These are phyloP conservation scores for Amphipoea lucens DNA, from an alignment of 2,888 invertebrate species.

Conservation along the genomic window DNA sequence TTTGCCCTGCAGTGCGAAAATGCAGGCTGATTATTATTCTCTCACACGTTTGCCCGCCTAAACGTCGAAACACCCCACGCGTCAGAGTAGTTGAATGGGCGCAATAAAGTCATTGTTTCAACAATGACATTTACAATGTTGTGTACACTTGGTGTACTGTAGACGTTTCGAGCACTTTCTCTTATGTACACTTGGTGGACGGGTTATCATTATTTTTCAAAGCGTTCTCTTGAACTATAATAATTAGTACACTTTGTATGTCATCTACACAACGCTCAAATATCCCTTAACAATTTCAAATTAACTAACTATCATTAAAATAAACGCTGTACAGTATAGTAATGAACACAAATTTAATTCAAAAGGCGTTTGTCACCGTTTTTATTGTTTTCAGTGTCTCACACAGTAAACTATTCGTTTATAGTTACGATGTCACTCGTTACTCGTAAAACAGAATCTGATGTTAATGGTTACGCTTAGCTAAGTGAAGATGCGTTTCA, in stretches of 20 bases:
- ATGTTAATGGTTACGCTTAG: conserved; percentile 55
- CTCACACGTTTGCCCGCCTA: too few relatives aligned
- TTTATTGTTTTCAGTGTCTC: conserved; percentile 46
- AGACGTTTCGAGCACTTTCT: too few relatives aligned
- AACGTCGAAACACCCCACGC: too few relatives aligned
- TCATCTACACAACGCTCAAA: neutral
- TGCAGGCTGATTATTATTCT: too few relatives aligned
- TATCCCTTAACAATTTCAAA: neutral
- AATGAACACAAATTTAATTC: conserved; percentile 45
- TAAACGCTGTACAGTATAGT: conserved; percentile 11
- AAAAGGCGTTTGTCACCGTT: conserved; percentile 42
- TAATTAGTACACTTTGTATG: conserved; percentile 8
- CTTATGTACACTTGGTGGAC: too few relatives aligned
- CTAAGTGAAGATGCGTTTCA: conserved; percentile 57
- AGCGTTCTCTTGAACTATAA: neutral
- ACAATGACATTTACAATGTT: too few relatives aligned
- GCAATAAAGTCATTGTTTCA: too few relatives aligned
- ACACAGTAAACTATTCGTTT: conserved; percentile 54
- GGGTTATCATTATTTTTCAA: too few relatives aligned
- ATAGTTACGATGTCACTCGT: conserved; percentile 50
- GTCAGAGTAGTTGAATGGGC: too few relatives aligned
- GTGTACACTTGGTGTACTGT: too few relatives aligned
- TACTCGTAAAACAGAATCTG: conserved; percentile 60
- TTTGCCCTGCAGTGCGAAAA: too few relatives aligned
- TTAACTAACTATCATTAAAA: neutral